These are phyloP conservation scores for Eidolon helvum DNA, from an alignment of 2,113 vertebrate species.

Conservation along the genomic window DNA sequence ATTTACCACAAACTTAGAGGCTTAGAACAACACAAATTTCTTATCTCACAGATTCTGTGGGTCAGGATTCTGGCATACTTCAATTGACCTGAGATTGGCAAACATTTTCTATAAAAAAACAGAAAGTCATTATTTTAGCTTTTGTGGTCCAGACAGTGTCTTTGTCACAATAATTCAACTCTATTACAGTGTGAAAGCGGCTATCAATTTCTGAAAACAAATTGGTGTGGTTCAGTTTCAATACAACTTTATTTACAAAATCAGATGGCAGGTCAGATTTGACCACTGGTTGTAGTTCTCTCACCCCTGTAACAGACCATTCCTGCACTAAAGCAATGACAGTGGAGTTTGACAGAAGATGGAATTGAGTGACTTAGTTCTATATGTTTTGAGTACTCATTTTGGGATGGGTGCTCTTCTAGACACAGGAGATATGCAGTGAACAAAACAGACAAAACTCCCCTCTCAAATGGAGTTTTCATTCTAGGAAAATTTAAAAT, in stretches of 20 bases:
- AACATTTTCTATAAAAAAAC: background rate
- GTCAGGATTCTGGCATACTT: background rate
- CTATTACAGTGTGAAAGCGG: background rate
- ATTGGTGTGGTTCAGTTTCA: background rate
- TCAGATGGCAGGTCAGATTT: background rate
- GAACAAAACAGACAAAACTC: background rate
- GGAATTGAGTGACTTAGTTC: background rate
- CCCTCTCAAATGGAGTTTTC: background rate
- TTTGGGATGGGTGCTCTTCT: background rate
- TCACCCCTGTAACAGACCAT: background rate
- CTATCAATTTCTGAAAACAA: background rate
- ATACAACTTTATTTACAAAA: background rate
- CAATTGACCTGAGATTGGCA: background rate
- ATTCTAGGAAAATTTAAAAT: slow-evolving; percentile 8
- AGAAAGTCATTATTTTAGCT: background rate
- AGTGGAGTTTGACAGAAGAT: background rate
- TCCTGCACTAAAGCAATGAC: background rate
- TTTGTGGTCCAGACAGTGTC: background rate
- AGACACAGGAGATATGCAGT: background rate
- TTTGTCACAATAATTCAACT: background rate
- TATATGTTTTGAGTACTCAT: background rate
- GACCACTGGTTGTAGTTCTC: background rate
- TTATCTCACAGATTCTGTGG: background rate
- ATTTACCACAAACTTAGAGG: background rate
- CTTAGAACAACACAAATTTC: background rate